Base-by-base conservation (phyloP, 2,888 invertebrate genomes). In the Villa cingulata region DNA sequence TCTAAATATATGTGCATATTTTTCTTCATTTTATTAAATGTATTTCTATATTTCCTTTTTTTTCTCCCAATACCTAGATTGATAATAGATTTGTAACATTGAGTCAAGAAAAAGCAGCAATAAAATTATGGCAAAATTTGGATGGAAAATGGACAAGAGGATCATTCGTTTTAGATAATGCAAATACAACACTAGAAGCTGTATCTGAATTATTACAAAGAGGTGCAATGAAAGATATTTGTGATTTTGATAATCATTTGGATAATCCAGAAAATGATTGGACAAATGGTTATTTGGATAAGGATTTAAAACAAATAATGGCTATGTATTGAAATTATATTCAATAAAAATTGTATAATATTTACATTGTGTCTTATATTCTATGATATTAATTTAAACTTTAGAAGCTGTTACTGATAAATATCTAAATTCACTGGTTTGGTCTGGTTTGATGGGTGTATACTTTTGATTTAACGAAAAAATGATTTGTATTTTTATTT, bases 181-280 rank as follows among this genome's bases (percentile, higher is more conserved):
- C 56, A 1, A 46, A 58, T 4, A 52, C 55, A 3, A 70, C 75
- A 0, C 60, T 83, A 37, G 77, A 81, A 51, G 74, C 80, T 0
- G 80, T 86, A 5, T 80, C 85, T 1, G 72, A 78, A 29, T 71
- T 94, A 41, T 68, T 95, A 37, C 81, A 85, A 58, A 72, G 76
- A 29, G 79, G 81, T 41, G 77, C 81, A 1, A 83, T 85, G 65
- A 78, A 81, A 50, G 78, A 83, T 57, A 70, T 98, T n/a, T 72
- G 86, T 14, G 97, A 98, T 70, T 97, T 96, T 65, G 97, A 98
- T 72, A 95, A 94, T 71, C 95, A 96, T 70, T 74, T 97, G 53
- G 96, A 97, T 68, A 84, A 96, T 65, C 77, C 90, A 36, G 74
- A 80, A 18, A 74, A 82, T 52, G 94, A 96, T 66, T 97, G 95